Evolutionary conservation across 2,888 invertebrate species (phyloP), one percentile per base, ranked within the genome.

Genomic region (Agrochola circellaris): DNA sequence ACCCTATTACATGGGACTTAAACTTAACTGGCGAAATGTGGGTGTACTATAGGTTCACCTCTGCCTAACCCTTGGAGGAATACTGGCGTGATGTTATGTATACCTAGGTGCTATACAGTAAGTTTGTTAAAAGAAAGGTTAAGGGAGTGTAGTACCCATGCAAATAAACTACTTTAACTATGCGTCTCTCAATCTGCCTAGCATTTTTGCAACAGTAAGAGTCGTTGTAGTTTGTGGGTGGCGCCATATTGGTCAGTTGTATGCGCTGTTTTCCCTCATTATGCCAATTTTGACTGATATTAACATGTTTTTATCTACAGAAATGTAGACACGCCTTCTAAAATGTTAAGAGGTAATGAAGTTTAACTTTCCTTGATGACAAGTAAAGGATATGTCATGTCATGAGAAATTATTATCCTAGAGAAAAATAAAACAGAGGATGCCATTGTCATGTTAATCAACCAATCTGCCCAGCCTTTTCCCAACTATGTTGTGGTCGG

Each of bases 231-330:
- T 17, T 26, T 4, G 75, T 81, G 77, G 70, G 70, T 61, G 60
- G n/a, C 17, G 77, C 70, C 77, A 42, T 82, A 15, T 65, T 23
- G 34, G 76, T 48, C 38, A 30, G 0, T 26, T 30, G 67, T 81
- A 54, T 68, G 58, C 20, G 13, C 15, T 20, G 34, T 61, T 75
- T n/a, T 66, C 7, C 11, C 60, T 66, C 56, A 34, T 70, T 54
- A 51, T 34, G 56, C 30, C 69, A 70, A 61, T 58, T 81, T 51
- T 45, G 48, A 51, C 56, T 34, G 3, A 38, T 66, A n/a, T 58
- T 75, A 45, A 54, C n/a, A 54, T 60, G 26, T 38, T 74, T 73
- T 38, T 74, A 60, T 74, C 23, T 74, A 30, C 5, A 74, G 15
- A 13, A 26, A 61, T 42, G n/a, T 76, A 60, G 48, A 9, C 48